phyloP scores from a whole-genome alignment of 2,113 vertebrate genomes.

The Rynchops niger region DNA sequence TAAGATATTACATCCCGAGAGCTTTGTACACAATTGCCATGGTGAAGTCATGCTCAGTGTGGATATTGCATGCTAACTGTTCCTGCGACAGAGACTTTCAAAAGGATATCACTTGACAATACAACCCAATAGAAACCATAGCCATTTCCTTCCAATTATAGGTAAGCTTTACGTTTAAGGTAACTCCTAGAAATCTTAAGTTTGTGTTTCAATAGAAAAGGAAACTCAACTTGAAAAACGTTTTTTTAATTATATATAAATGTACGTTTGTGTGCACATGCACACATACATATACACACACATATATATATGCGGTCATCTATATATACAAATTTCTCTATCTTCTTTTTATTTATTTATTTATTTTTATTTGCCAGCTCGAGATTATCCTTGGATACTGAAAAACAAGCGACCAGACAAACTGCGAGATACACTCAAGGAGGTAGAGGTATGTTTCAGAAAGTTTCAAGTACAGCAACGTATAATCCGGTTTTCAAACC shows the following conservation, averaged over 20 bases:
- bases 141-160: conserved; percentile 27
- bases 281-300: accelerated
- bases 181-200: neutral
- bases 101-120: conserved; percentile 33
- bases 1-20: neutral
- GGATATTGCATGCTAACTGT: conserved; percentile 41
- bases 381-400: conserved; percentile 89
- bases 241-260: neutral
- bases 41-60: conserved; percentile 25
- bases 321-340: neutral
- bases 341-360: neutral
- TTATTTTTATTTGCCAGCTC: conserved; percentile 76
- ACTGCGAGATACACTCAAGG: conserved; percentile 90
- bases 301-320: neutral
- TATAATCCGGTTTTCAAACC: conserved; percentile 83
- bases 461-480: conserved; percentile 81
- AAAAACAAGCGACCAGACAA: conserved; percentile 89
- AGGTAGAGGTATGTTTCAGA: conserved; percentile 89
- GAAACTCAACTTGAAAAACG: neutral
- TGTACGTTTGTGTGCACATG: neutral
- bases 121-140: conserved; percentile 29
- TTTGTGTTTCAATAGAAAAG: conserved; percentile 25
- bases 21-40: neutral
- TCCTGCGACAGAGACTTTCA: conserved; percentile 45
- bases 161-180: neutral